Percentiles rank a stretch among this genome's conserved stretches.
Conservation (phyloP, 1,140 invertebrate genomes). For the Ptiloglossa arizonensis region DNA sequence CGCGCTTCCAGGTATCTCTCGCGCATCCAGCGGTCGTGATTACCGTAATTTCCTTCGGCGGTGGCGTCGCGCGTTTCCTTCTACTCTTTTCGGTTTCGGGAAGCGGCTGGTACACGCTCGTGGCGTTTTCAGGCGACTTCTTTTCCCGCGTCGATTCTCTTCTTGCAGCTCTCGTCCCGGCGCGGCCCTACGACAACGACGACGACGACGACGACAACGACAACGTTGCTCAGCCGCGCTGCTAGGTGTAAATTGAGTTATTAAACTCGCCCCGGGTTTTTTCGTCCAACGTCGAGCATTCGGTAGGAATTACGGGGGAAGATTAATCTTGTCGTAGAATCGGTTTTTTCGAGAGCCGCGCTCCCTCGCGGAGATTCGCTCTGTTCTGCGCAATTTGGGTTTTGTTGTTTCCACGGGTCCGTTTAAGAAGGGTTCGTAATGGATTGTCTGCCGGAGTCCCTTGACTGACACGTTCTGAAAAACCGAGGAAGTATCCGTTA, state of each 20-base stretch:
- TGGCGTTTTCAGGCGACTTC: conserved; percentile 5
- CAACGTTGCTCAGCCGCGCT: too few species aligned
- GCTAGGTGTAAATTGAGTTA: conserved; percentile 38
- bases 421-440: too few species aligned
- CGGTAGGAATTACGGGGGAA: not conserved
- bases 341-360: too few species aligned
- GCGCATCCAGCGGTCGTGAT: conserved; percentile 34
- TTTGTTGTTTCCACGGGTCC: too few species aligned
- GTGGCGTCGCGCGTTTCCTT: conserved; percentile 47
- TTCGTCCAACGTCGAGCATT: not conserved
- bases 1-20: conserved; percentile 57
- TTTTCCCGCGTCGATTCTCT: not conserved
- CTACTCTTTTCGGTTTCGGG: not conserved
- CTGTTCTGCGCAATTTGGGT: too few species aligned
- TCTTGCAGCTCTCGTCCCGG: too few species aligned
- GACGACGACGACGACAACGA: too few species aligned
- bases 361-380: too few species aligned
- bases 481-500: too few species aligned
- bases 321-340: conserved; percentile 8
- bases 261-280: conserved; percentile 11
- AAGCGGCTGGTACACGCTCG: not conserved
- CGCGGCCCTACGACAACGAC: too few species aligned
- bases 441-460: too few species aligned
- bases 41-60: conserved; percentile 61
- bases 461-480: too few species aligned